Conservation (phyloP, 2,797 vertebrate species). For the Urosaurus nigricauda region DNA sequence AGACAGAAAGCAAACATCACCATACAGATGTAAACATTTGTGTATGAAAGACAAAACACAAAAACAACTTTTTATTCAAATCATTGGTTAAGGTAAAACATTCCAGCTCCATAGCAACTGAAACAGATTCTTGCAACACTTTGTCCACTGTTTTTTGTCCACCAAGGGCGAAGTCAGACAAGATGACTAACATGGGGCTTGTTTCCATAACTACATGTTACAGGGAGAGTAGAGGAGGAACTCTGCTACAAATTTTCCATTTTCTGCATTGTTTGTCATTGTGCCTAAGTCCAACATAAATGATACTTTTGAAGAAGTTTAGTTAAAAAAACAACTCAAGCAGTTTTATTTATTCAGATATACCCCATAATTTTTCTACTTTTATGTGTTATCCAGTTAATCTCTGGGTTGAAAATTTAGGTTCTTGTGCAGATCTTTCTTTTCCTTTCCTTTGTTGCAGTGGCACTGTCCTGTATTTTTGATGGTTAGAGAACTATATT, state of each 20-base stretch:
- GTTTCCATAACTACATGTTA: not conserved
- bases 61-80: not conserved
- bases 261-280: not conserved
- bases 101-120: not conserved
- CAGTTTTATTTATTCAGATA: not conserved
- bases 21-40: not conserved
- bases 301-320: slow-evolving; percentile 27
- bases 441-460: not conserved
- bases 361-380: not conserved
- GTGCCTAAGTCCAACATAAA: not conserved
- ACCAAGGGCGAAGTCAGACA: not conserved
- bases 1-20: not conserved
- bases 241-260: not conserved
- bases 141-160: not conserved
- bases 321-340: not conserved
- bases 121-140: not conserved
- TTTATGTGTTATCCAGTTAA: slow-evolving; percentile 3
- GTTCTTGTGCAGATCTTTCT: not conserved
- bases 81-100: not conserved
- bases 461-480: not conserved
- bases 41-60: not conserved
- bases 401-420: slow-evolving; percentile 30
- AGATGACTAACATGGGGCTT: not conserved
- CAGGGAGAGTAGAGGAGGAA: not conserved
- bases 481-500: slow-evolving; percentile 13